A percentile compares a stretch with the other conserved stretches of the same genome.
These are phyloP conservation scores for Allacma fusca DNA, from an alignment of 2,888 invertebrate species.

Conservation along the genomic window DNA sequence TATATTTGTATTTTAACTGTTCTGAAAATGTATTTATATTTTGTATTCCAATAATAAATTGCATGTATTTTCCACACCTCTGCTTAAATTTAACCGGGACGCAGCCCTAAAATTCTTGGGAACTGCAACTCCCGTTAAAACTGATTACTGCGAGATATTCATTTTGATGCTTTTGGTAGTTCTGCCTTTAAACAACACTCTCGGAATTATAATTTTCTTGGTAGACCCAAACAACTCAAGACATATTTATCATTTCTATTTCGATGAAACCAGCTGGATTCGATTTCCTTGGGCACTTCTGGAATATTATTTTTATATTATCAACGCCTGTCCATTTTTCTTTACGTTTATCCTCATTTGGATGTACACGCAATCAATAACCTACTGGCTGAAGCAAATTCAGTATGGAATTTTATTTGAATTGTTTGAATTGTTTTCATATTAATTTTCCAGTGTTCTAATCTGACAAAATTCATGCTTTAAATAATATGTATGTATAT, in stretches of 20 bases:
- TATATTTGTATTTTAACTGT: too few relatives aligned
- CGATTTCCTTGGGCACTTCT: neutral
- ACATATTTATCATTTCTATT: neutral
- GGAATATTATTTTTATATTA: neutral
- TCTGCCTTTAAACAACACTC: neutral
- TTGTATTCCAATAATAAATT: too few relatives aligned
- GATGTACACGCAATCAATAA: neutral
- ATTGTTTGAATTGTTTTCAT: neutral
- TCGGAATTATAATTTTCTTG: neutral
- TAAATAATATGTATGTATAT: too few relatives aligned
- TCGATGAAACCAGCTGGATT: neutral
- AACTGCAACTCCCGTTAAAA: neutral
- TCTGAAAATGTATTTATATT: too few relatives aligned
- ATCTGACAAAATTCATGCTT: too few relatives aligned
- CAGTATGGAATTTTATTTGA: neutral
- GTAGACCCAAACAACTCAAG: neutral
- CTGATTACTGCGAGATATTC: neutral
- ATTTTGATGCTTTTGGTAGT: neutral
- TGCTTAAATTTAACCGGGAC: neutral
- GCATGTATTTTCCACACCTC: too few relatives aligned
- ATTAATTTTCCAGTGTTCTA: too few relatives aligned
- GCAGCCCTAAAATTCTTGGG: neutral
- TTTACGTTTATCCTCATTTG: neutral
- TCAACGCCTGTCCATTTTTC: neutral
- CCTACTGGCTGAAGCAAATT: conserved; percentile 21